A percentile compares a stretch with the other conserved stretches of the same genome.
Evolutionary conservation across 2,113 vertebrate species (phyloP).

Genomic region (Falco punctatus): DNA sequence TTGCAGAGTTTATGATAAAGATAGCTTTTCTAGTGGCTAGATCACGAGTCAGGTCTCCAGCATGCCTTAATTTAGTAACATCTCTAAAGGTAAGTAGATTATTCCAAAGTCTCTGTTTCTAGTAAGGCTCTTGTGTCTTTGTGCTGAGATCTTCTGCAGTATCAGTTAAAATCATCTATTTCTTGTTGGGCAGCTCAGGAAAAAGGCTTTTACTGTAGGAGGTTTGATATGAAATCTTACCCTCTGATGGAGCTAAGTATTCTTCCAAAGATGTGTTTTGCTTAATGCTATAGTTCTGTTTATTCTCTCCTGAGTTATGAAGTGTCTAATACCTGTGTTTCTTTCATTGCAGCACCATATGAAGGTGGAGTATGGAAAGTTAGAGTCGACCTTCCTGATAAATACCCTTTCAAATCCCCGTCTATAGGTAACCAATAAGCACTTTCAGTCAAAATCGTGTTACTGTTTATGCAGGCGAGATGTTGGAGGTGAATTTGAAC

Average conservation of each 20-base stretch:
- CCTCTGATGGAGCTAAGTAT: background rate
- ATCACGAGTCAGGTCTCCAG: background rate
- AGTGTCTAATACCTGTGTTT: conserved; percentile 6
- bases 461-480: background rate
- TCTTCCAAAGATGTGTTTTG: background rate
- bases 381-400: conserved; percentile 98
- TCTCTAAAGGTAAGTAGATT: background rate
- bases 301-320: background rate
- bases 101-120: background rate
- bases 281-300: background rate
- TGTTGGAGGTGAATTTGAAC: background rate
- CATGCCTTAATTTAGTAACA: background rate
- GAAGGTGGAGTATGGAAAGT: conserved; percentile 99
- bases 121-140: background rate
- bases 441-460: background rate
- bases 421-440: conserved; percentile 88
- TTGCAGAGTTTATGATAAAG: background rate
- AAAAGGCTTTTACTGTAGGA: background rate
- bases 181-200: background rate
- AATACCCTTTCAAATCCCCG: conserved; percentile 99
- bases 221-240: background rate
- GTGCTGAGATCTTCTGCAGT: background rate
- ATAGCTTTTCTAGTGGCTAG: background rate
- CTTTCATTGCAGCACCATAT: conserved; percentile 86
- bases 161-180: background rate